These are phyloP conservation scores for Noctuana brunneofusca DNA, from an alignment of 2,888 invertebrate species.

Conservation along the genomic window DNA sequence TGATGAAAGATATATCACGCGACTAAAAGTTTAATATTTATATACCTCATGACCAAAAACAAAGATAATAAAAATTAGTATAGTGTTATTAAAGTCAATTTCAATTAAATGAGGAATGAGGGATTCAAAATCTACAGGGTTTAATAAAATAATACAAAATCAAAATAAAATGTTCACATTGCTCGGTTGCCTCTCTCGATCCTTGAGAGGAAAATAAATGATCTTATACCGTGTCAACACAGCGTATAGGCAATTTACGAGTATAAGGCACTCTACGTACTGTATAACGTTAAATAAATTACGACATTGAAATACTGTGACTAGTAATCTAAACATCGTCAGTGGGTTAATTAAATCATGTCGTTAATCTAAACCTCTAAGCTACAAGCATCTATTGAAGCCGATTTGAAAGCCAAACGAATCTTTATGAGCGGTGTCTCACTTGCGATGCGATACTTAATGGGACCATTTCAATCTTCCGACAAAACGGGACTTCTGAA, in stretches of 20 bases:
- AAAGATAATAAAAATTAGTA: too few species aligned
- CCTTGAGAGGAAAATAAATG: too few species aligned
- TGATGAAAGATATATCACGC: too few species aligned
- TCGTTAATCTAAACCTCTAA: constrained; percentile 30
- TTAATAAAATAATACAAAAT: too few species aligned
- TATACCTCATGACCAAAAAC: too few species aligned
- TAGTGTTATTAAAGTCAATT: too few species aligned
- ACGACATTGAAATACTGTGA: constrained; percentile 32
- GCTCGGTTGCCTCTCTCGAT: too few species aligned
- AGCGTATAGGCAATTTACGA: neutral
- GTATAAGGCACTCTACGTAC: neutral
- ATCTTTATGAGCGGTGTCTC: constrained; percentile 22
- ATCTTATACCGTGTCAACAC: neutral
- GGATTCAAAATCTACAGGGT: too few species aligned
- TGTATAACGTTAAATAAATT: constrained; percentile 16
- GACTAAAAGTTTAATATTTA: too few species aligned
- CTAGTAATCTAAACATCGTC: constrained; percentile 27
- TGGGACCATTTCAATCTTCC: neutral
- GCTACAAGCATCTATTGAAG: constrained; percentile 23
- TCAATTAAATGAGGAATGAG: too few species aligned
- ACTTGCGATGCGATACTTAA: constrained; percentile 9
- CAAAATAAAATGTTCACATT: too few species aligned
- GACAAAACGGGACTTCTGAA: neutral
- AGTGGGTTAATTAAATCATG: constrained; percentile 33
- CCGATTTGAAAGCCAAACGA: constrained; percentile 23